Conservation (phyloP, 2,888 invertebrate species). For the Drosophila vallismaia region DNA sequence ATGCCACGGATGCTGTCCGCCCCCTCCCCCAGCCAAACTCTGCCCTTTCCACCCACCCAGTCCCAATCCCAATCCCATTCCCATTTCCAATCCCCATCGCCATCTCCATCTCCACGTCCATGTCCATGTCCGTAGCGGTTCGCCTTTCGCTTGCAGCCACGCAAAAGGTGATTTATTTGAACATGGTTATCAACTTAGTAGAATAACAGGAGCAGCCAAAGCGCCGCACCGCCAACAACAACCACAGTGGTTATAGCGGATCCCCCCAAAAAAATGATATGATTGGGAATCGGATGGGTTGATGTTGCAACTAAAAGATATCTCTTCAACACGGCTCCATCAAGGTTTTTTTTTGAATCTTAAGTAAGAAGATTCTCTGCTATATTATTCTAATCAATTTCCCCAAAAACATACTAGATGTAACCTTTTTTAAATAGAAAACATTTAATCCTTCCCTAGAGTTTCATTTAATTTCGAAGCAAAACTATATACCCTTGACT, state of each 20-base stretch:
- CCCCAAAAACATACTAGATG: too few species aligned
- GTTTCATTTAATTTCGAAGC: background rate
- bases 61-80: slow-evolving; percentile 3
- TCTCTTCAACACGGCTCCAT: background rate
- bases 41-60: background rate
- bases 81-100: slow-evolving; percentile 4
- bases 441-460: background rate
- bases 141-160: slow-evolving; percentile 78
- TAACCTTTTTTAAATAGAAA: background rate
- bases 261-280: slow-evolving; percentile 37
- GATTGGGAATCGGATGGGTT: slow-evolving; percentile 7
- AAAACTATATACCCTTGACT: slow-evolving; percentile 9
- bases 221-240: slow-evolving; percentile 68
- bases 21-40: slow-evolving; percentile 1
- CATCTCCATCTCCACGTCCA: slow-evolving; percentile 36
- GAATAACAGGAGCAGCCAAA: slow-evolving; percentile 80
- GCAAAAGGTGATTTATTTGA: slow-evolving; percentile 83
- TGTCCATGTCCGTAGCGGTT: slow-evolving; percentile 45
- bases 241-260: slow-evolving; percentile 34
- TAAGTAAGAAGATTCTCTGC: too few species aligned
- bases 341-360: too few species aligned
- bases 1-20: slow-evolving; percentile 48
- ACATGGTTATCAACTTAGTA: slow-evolving; percentile 84
- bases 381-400: too few species aligned
- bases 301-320: background rate